Conservation (phyloP, 2,888 invertebrate species). For the Lasioglossum oenotherae region DNA sequence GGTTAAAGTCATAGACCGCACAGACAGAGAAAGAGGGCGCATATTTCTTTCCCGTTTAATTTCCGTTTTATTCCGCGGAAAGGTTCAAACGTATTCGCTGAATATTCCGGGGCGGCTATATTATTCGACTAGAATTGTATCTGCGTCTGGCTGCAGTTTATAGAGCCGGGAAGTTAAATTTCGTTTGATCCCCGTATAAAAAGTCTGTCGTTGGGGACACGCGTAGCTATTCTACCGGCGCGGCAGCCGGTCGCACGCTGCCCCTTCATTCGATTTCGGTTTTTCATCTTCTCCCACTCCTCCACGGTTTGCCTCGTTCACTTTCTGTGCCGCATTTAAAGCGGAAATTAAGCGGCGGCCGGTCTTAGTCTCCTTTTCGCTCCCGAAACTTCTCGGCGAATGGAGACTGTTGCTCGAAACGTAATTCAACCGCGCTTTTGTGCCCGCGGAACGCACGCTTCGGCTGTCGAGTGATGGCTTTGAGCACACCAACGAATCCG, state of each 20-base stretch:
- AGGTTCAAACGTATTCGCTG: neutral
- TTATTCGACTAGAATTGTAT: neutral
- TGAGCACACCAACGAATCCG: neutral
- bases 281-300: slow-evolving; percentile 47
- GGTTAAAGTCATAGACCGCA: neutral
- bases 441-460: slow-evolving; percentile 31
- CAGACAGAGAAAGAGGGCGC: neutral
- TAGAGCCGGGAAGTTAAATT: slow-evolving; percentile 11
- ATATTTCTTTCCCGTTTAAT: slow-evolving; percentile 2
- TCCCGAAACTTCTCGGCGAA: slow-evolving; percentile 24
- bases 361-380: slow-evolving; percentile 30
- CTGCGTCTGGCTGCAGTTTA: neutral
- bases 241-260: neutral
- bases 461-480: neutral
- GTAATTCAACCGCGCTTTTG: slow-evolving; percentile 60
- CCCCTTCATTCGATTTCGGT: slow-evolving; percentile 62
- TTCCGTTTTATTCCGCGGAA: neutral
- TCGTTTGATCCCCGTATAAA: slow-evolving; percentile 16
- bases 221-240: slow-evolving; percentile 28
- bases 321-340: slow-evolving; percentile 65
- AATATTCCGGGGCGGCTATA: neutral
- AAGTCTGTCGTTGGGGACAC: slow-evolving; percentile 16
- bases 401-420: slow-evolving; percentile 52
- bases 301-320: slow-evolving; percentile 30
- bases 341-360: slow-evolving; percentile 67